Percentiles rank a stretch among this genome's conserved stretches.
Conservation (phyloP, 2,797 vertebrate species). For the Zalophus californianus region DNA sequence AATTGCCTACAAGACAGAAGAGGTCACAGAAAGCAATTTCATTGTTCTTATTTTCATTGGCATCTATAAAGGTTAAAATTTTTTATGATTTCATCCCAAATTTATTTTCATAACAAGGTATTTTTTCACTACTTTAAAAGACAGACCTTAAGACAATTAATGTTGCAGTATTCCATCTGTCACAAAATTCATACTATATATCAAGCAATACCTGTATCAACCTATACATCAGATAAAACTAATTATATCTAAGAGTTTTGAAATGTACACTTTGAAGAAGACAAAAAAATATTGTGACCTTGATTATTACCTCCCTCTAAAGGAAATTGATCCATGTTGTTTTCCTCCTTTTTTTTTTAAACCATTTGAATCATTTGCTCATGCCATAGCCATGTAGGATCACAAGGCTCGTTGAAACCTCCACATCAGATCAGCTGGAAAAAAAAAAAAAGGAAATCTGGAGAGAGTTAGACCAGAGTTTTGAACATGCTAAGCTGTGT, state of each 20-base stretch:
- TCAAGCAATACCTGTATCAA: slow-evolving; percentile 36
- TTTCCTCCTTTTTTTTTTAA: not conserved
- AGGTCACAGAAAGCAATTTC: slow-evolving; percentile 83
- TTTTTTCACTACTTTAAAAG: slow-evolving; percentile 80
- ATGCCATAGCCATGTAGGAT: not conserved
- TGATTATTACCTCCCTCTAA: slow-evolving; percentile 6
- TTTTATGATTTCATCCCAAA: slow-evolving; percentile 83
- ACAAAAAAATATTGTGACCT: not conserved
- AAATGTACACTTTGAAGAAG: not conserved
- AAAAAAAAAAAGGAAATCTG: not conserved
- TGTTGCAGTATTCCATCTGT: not conserved
- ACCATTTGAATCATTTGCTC: not conserved
- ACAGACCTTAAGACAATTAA: not conserved
- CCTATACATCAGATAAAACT: slow-evolving; percentile 1
- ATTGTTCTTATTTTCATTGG: slow-evolving; percentile 87
- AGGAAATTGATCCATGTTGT: not conserved
- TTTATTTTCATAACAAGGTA: slow-evolving; percentile 76
- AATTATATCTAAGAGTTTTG: not conserved
- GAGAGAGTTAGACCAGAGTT: not conserved
- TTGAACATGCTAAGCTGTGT: not conserved
- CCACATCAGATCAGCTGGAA: not conserved
- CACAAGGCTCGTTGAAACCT: not conserved
- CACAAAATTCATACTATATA: slow-evolving; percentile 42
- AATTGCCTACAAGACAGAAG: slow-evolving; percentile 79
- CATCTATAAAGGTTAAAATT: slow-evolving; percentile 84